Evolutionary conservation across 2,113 vertebrate species (phyloP).

Genomic region (Nesogale talazaci): DNA sequence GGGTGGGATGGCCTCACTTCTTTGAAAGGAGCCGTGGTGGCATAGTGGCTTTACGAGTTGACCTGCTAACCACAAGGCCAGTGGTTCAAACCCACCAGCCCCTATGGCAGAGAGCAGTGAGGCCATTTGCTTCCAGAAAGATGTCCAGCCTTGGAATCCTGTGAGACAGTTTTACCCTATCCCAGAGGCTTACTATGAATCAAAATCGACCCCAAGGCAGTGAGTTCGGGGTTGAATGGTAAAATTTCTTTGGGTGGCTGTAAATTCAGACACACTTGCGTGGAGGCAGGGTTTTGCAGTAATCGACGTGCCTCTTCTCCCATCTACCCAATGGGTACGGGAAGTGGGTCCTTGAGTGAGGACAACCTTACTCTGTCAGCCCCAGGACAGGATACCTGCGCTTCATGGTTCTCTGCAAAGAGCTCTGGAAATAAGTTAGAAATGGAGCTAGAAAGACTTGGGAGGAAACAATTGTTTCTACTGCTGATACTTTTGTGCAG

Average conservation of each 20-base stretch:
- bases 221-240: no score
- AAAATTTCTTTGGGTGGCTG: neutral
- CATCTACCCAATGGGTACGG: neutral
- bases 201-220: no score
- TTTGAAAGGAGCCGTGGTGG: neutral
- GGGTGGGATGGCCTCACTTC: neutral
- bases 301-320: neutral
- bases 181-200: no score
- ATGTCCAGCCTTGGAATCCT: no score
- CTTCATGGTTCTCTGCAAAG: neutral
- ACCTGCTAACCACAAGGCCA: no score
- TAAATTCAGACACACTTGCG: neutral
- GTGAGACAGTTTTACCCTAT: no score
- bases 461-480: neutral
- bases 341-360: neutral
- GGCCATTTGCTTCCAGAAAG: no score
- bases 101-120: no score
- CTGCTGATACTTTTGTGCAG: neutral
- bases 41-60: no score
- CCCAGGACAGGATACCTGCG: neutral
- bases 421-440: neutral
- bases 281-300: slow-evolving; percentile 12
- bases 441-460: neutral
- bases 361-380: neutral
- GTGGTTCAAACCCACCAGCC: no score